Base-by-base conservation (phyloP, 1,140 invertebrate species). In the Sarcophaga peregrina region DNA sequence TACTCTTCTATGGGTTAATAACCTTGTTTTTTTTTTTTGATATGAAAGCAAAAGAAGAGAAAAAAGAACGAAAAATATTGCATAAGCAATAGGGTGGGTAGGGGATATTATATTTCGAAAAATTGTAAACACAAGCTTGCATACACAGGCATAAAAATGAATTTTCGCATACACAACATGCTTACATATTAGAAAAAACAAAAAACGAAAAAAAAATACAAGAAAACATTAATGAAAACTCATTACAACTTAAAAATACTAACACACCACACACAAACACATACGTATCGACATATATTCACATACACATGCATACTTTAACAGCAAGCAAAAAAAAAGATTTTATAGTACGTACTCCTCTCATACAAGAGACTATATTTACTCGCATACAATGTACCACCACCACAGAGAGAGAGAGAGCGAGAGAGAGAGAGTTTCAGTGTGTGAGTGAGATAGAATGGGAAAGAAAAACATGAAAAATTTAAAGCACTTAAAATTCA, bases 401-500 rank as follows among this genome's bases (percentile, higher is more conserved):
- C 25, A 37, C 25, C 25, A 37, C 25, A 37, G 1, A 37, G 25
- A 37, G 25, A 37, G 25, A 37, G 25, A 37, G 25, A 37, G 25
- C 1, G 25, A 37, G 25, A 37, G 25, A 37, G 25, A 2, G 25
- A 2, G 25, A 2, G 25, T n/a, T 1, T 37, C 1, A 37, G 4
- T 37, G 25, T 2, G 25, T 37, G 25, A 37, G 4, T 37, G 25
- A 37, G 25, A 37, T 37, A 37, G 25, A 37, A 2, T 37, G 25
- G 45, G 13, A 8, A 11, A 47, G n/a, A 48, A 46, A 54, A 62
- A 76, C 82, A 86, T 86, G 85, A 86, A 86, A 85, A 81, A 85
- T 86, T 86, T 85, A 86, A 86, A 86, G 86, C 85, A 85, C 85
- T 85, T 85, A 86, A 86, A 86, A 86, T 86, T 84, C 86, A 86